These are phyloP conservation scores for Drosophila seguyi DNA, from an alignment of 1,140 invertebrate genomes.

Conservation along the genomic window DNA sequence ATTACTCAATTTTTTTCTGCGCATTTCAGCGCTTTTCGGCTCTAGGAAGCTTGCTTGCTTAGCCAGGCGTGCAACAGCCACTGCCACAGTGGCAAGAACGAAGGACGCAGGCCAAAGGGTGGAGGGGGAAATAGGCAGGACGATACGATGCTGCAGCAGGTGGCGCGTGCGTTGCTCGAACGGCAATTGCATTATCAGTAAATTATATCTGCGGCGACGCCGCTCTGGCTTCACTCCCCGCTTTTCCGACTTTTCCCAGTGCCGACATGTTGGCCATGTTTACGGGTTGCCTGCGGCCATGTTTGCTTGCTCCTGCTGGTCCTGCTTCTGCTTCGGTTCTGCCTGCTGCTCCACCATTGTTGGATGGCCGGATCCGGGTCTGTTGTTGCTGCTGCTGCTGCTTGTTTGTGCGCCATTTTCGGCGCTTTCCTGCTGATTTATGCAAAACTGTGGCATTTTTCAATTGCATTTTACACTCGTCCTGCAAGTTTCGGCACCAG, in stretches of 20 bases:
- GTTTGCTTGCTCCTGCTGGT: slow-evolving; percentile 49
- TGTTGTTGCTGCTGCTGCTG: slow-evolving; percentile 25
- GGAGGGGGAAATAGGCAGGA: slow-evolving; percentile 4
- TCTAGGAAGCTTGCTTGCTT: slow-evolving; percentile 47
- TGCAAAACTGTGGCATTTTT: slow-evolving; percentile 81
- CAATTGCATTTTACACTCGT: slow-evolving; percentile 74
- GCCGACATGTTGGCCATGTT: slow-evolving; percentile 64
- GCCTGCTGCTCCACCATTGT: slow-evolving; percentile 20
- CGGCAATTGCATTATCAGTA: slow-evolving; percentile 73
- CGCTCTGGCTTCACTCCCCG: slow-evolving; percentile 9
- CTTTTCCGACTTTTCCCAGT: slow-evolving; percentile 32
- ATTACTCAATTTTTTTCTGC: slow-evolving; percentile 53
- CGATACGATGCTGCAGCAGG: slow-evolving; percentile 48
- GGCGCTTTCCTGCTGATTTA: slow-evolving; percentile 81
- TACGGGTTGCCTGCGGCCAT: slow-evolving; percentile 66
- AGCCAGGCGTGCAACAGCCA: slow-evolving; percentile 37
- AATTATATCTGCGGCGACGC: slow-evolving; percentile 73
- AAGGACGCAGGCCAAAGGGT: background rate
- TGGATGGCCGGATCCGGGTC: slow-evolving; percentile 27
- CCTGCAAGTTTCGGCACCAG: slow-evolving; percentile 54
- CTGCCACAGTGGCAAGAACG: background rate
- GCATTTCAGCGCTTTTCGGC: slow-evolving; percentile 48
- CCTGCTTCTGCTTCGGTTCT: background rate
- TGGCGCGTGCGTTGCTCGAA: slow-evolving; percentile 50
- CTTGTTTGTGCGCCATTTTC: slow-evolving; percentile 72